Percentiles rank a stretch among this genome's conserved stretches.
Evolutionary conservation across 2,797 vertebrate genomes (phyloP).

Genomic region (Cryptoblepharus egeriae): DNA sequence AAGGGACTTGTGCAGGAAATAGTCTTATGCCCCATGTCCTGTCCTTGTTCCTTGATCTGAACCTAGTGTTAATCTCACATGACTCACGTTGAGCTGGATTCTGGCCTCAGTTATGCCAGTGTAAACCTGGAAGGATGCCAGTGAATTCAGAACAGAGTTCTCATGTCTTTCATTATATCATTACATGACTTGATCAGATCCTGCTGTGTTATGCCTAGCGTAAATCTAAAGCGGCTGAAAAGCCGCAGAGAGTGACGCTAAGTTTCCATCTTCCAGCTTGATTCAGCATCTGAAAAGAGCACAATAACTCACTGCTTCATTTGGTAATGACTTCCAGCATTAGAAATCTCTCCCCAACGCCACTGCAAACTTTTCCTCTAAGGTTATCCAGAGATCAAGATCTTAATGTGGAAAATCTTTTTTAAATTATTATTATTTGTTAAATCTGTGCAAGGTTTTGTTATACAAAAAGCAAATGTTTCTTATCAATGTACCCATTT

Average conservation of each 20-base stretch:
- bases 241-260: neutral
- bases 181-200: neutral
- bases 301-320: conserved; percentile 42
- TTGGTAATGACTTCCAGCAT: conserved; percentile 56
- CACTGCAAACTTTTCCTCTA: conserved; percentile 33
- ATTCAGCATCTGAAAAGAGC: conserved; percentile 50
- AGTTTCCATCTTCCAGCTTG: conserved; percentile 43
- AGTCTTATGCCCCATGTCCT: neutral
- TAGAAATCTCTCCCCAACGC: conserved; percentile 33
- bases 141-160: neutral
- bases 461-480: conserved; percentile 22
- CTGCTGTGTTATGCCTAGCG: conserved; percentile 25
- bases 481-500: conserved; percentile 24
- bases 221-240: conserved; percentile 7
- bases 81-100: neutral
- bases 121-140: neutral
- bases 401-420: conserved; percentile 48
- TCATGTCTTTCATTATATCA: neutral
- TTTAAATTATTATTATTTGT: conserved; percentile 5
- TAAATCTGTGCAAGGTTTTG: conserved; percentile 16
- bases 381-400: conserved; percentile 58
- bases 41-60: too few species aligned
- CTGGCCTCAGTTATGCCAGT: conserved; percentile 8
- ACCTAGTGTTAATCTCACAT: neutral
- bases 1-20: neutral